Evolutionary conservation across 2,888 invertebrate genomes (phyloP), one percentile per base, ranked within the genome.

Genomic region (Melinaea marsaeus): DNA sequence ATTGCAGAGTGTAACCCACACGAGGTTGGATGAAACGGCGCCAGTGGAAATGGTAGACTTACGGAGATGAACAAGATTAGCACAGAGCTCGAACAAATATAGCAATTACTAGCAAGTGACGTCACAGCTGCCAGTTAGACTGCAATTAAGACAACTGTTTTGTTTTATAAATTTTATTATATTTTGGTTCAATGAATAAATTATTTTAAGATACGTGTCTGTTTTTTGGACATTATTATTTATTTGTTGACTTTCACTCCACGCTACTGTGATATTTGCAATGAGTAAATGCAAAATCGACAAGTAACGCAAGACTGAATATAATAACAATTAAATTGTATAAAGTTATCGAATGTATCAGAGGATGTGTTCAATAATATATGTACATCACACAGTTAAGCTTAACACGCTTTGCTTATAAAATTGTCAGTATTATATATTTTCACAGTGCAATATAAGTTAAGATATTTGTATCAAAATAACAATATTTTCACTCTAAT

Each of bases 1-100:
- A 72, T 92, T 92, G 37, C 90, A 95, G 95, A 93, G 92, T 66
- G 95, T 95, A 7, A 92, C 92, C 58, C 96, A 96, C 79, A 94
- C 94, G 66, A 92, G 91, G 67, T 79, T 95, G 68, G 95, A 95
- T 74, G 84, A 92, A 37, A 81, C 86, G 6, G 92, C 93, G 45
- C 85, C 92, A 7, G 90, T 96, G 32, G 94, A 94, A 79, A 93
- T 96, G 63, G 92, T 95, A 55, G 96, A 96, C 80, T 90, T 96
- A 57, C 90, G 95, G 78, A 93, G 92, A 88, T 93, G 93, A 92
- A 92, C 32, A 2, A 22, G 11, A 3, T 4, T 22, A 13, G 13
- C 32, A 22, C 22, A 22, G 22, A n/a, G 46, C 46, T 46, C 6
- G 46, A 46, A 45, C 22, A 22, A 22, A 46, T 46, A 7, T 51